A percentile compares a stretch with the other conserved stretches of the same genome.
Conservation (phyloP, 2,888 invertebrate species). For the Drosophila barbarae region DNA sequence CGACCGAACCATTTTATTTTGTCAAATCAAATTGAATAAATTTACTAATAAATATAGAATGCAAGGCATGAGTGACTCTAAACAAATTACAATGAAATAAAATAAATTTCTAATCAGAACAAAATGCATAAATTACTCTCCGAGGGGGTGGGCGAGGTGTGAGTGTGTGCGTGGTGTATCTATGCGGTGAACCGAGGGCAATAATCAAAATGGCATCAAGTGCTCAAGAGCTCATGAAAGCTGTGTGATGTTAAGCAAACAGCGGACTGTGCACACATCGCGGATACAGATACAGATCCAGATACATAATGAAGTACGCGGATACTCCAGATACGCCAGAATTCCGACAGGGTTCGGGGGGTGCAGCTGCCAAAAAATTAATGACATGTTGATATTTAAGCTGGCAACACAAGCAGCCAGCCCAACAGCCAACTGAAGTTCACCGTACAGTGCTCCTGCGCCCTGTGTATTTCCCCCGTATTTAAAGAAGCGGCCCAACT, state of each 20-base stretch:
- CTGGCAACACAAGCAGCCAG: conserved; percentile 48
- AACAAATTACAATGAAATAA: conserved; percentile 2
- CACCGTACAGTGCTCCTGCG: conserved; percentile 15
- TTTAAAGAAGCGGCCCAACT: conserved; percentile 50
- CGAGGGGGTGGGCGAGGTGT: not conserved
- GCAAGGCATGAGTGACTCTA: not conserved
- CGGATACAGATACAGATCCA: conserved; percentile 25
- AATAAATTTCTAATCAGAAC: conserved; percentile 7
- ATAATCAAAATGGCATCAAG: conserved; percentile 40
- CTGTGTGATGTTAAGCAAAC: conserved; percentile 26
- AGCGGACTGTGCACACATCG: conserved; percentile 45
- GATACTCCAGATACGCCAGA: conserved; percentile 7
- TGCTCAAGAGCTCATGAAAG: conserved; percentile 25
- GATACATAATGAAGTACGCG: conserved; percentile 14
- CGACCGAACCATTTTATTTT: not conserved
- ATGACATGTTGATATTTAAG: conserved; percentile 59
- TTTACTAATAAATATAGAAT: too few relatives aligned
- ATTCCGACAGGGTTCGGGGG: conserved; percentile 9
- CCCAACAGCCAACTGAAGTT: conserved; percentile 24
- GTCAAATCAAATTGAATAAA: not conserved
- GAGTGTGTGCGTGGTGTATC: conserved; percentile 4
- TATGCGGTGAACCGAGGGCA: conserved; percentile 23
- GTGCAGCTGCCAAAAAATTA: conserved; percentile 37
- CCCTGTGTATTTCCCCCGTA: conserved; percentile 15
- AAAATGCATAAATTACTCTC: conserved; percentile 17